phyloP scores from a whole-genome alignment of 30 jellyfish, hydroid and myxozoan species.

The Chironex yamaguchii region DNA sequence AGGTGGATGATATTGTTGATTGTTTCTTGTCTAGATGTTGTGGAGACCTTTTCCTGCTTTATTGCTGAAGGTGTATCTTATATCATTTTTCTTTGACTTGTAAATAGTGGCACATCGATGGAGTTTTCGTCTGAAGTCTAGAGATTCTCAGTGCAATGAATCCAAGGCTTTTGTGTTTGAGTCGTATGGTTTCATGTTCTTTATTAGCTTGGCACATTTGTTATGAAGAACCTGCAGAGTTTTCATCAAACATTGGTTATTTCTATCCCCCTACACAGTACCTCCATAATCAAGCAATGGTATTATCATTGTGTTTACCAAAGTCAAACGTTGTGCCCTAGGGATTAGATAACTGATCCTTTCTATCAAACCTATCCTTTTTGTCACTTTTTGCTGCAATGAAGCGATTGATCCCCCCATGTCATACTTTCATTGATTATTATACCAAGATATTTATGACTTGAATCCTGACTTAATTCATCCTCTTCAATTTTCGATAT shows the following conservation, averaged over 20 bases:
- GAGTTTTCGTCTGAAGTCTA: constrained; percentile 31
- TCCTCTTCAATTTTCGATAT: neutral
- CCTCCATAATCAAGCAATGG: constrained; percentile 48
- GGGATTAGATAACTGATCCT: constrained; percentile 16
- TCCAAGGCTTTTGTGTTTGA: constrained; percentile 58
- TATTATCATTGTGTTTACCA: constrained; percentile 50
- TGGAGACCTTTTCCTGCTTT: constrained; percentile 54
- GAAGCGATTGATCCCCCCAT: too few relatives aligned
- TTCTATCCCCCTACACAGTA: constrained; percentile 30
- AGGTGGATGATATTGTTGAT: constrained; percentile 38
- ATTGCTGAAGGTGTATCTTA: constrained; percentile 48
- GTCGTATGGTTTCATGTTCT: constrained; percentile 68
- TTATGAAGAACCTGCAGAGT: constrained; percentile 55
- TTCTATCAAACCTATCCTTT: neutral
- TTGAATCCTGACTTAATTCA: constrained; percentile 8
- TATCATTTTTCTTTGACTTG: constrained; percentile 23
- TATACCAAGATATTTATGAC: constrained; percentile 18
- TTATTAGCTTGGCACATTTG: constrained; percentile 63
- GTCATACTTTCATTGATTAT: neutral
- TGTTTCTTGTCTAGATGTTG: constrained; percentile 44
- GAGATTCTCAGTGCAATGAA: constrained; percentile 60
- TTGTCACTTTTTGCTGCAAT: too few relatives aligned
- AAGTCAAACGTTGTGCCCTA: constrained; percentile 42
- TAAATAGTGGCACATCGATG: constrained; percentile 7
- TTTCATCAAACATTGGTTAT: constrained; percentile 38